Evolutionary conservation across 2,888 invertebrate species (phyloP).

Genomic region (Candidula unifasciata): DNA sequence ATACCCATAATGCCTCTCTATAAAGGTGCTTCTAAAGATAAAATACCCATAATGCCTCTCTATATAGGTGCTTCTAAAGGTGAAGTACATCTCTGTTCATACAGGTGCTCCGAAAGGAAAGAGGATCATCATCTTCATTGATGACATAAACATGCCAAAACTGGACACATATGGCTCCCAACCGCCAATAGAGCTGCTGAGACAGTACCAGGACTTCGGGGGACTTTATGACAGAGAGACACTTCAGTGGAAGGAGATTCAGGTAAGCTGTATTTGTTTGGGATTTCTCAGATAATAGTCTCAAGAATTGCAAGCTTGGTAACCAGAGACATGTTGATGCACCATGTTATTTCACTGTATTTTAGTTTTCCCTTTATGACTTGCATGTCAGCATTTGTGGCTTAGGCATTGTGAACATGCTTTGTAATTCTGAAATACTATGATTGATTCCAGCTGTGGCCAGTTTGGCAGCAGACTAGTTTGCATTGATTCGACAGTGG

Average conservation of each 20-base stretch:
- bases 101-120: slow-evolving; percentile 90
- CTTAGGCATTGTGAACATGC: too few species aligned
- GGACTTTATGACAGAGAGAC: slow-evolving; percentile 93
- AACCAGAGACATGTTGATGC: not conserved
- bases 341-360: not conserved
- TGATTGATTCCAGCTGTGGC: too few species aligned
- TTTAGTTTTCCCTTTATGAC: too few species aligned
- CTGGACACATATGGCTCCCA: slow-evolving; percentile 79
- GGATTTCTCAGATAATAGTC: not conserved
- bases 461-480: too few species aligned
- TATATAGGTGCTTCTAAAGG: too few species aligned
- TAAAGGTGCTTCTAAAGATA: too few species aligned
- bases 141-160: slow-evolving; percentile 93
- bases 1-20: too few species aligned
- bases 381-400: too few species aligned
- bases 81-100: too few species aligned
- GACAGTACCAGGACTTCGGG: slow-evolving; percentile 88
- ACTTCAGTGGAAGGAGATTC: slow-evolving; percentile 91
- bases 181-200: slow-evolving; percentile 79
- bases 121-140: slow-evolving; percentile 89
- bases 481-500: too few species aligned
- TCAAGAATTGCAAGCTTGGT: not conserved
- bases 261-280: slow-evolving; percentile 69
- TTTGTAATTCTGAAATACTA: too few species aligned
- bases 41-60: too few species aligned